Evolutionary conservation across 2,113 vertebrate species (phyloP).

Genomic region (Aplodontia rufa): DNA sequence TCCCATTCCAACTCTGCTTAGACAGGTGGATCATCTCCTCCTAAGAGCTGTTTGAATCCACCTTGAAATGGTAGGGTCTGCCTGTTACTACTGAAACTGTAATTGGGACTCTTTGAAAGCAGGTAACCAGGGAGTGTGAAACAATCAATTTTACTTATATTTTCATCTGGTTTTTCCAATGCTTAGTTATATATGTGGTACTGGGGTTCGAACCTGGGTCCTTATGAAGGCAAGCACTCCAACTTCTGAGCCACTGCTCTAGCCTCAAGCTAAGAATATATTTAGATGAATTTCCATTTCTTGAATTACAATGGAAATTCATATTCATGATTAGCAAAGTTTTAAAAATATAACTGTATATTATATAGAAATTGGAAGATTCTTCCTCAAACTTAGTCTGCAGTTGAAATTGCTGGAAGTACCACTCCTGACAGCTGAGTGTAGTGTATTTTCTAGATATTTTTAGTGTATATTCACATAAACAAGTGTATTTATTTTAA

Average conservation of each 20-base stretch:
- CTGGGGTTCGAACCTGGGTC: too few species aligned
- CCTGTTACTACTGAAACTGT: background rate
- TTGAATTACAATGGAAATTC: background rate
- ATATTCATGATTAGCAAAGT: background rate
- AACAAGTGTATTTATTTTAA: background rate
- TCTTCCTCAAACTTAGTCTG: background rate
- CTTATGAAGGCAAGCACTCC: too few species aligned
- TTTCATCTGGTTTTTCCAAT: too few species aligned
- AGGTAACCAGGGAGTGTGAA: background rate
- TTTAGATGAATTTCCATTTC: background rate
- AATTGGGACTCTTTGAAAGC: background rate
- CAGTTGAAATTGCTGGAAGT: background rate
- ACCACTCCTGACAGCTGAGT: background rate
- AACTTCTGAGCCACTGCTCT: too few species aligned
- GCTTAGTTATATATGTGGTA: too few species aligned
- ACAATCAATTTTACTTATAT: too few species aligned
- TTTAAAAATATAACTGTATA: background rate
- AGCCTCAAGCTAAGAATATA: background rate
- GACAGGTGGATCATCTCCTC: background rate
- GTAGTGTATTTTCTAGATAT: background rate
- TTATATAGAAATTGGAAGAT: background rate
- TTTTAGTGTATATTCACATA: constrained; percentile 22
- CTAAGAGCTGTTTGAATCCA: background rate
- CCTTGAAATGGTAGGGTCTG: background rate
- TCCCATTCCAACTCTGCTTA: background rate